phyloP scores from a whole-genome alignment of 2,113 vertebrate genomes.

The Todiramphus saurophagus region DNA sequence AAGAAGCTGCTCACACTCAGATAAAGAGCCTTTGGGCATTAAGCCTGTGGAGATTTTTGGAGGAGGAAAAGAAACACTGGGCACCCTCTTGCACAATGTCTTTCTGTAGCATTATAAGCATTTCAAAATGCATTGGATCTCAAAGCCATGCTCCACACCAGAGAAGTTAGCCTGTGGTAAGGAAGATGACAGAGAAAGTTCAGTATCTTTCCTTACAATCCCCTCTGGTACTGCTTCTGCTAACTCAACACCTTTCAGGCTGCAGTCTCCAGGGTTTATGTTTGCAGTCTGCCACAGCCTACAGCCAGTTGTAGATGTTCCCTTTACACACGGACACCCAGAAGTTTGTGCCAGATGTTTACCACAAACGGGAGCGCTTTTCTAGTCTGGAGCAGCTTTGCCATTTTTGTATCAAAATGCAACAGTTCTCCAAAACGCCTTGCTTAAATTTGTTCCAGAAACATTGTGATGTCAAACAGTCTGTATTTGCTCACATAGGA shows the following conservation, averaged over 20 bases:
- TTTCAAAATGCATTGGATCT: neutral
- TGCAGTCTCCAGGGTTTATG: neutral
- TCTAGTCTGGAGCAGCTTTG: neutral
- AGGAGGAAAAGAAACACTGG: neutral
- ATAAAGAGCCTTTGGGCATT: neutral
- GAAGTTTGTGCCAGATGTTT: neutral
- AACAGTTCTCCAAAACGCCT: neutral
- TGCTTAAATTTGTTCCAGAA: neutral
- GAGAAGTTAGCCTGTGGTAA: neutral
- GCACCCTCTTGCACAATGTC: neutral
- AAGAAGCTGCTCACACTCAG: neutral
- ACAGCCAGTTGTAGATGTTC: neutral
- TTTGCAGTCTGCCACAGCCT: neutral
- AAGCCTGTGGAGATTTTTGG: neutral
- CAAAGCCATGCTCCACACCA: neutral
- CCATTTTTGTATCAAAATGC: rapidly evolving
- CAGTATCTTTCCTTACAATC: neutral
- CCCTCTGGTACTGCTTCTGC: neutral
- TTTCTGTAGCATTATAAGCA: neutral
- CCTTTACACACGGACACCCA: neutral
- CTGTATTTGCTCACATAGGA: neutral
- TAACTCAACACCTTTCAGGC: neutral
- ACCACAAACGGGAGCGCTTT: neutral
- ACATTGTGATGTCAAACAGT: neutral
- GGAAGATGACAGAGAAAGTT: neutral